Evolutionary conservation across 2,888 invertebrate genomes (phyloP), one percentile per base, ranked within the genome.

Genomic region (Campopleginae sp.): DNA sequence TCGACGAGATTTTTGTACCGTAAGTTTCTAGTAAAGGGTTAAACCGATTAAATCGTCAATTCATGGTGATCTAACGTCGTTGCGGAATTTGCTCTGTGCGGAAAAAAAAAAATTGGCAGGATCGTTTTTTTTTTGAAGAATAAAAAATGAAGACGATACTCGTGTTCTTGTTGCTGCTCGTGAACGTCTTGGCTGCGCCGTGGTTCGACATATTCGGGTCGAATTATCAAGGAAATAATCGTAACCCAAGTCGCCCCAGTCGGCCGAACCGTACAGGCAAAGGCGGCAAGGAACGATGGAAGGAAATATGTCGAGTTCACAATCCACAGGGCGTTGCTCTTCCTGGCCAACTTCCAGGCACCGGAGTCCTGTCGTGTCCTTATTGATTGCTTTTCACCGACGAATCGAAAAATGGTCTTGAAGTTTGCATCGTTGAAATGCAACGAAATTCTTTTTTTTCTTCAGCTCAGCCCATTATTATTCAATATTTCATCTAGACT

Each of bases 261-360:
- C 51, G 46, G 0, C 46, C 68, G 6, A 27, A 27, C 27, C 88
- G 91, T 17, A 86, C 86, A 48, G 91, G 90, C 63, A 91, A 91
- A 92, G 86, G 90, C 89, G 95, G 94, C 19, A 94, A 94, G 51
- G 95, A 95, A 88, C 95, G 96, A 1, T 97, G 95, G 93, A 96
- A 95, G 90, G 95, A 96, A 74, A 96, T 97, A 87, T 97, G 97
- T 91, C 94, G 96, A 80, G 95, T 96, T 8, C 95, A 96, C 87
- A 95, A 95, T 89, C 94, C 95, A 0, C 95, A 96, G 91, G 94
- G 95, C 31, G 95, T 95, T 87, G 95, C 95, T 1, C 95, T 95
- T 94, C 95, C 96, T 89, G 94, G 95, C 93, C 92, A 89, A 84
- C 90, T 88, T 14, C 95, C 95, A 2, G 95, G 94, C 90, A 95